Evolutionary conservation across 2,888 invertebrate species (phyloP).

Genomic region (Tuberolachnus salignus): DNA sequence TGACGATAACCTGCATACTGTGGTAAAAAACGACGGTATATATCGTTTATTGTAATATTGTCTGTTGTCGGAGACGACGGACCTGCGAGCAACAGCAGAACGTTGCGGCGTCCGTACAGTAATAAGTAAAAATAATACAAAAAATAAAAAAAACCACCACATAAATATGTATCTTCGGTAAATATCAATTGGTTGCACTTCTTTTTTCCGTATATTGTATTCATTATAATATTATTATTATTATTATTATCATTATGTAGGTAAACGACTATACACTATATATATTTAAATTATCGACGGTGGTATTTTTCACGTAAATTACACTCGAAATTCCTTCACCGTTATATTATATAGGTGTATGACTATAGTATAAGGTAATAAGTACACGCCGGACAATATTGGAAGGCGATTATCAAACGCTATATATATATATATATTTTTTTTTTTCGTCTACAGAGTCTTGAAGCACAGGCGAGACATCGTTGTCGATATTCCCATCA

Average conservation of each 20-base stretch:
- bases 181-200: constrained; percentile 51
- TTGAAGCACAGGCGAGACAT: too few species aligned
- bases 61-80: background rate
- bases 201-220: constrained; percentile 22
- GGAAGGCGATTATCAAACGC: constrained; percentile 39
- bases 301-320: constrained; percentile 48
- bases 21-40: background rate
- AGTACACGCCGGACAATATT: constrained; percentile 25
- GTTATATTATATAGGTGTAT: constrained; percentile 6
- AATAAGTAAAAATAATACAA: constrained; percentile 43
- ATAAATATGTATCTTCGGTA: constrained; percentile 9
- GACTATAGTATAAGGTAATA: too few species aligned
- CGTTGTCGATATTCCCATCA: too few species aligned
- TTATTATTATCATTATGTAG: background rate
- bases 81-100: background rate
- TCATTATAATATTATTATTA: constrained; percentile 19
- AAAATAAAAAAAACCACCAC: constrained; percentile 17
- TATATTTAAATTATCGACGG: constrained; percentile 53
- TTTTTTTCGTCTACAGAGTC: too few species aligned
- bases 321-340: constrained; percentile 45
- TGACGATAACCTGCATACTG: background rate
- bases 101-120: background rate
- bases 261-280: constrained; percentile 21
- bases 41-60: background rate
- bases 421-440: background rate